phyloP scores from a whole-genome alignment of 2,113 vertebrate genomes.

The Syrrhaptes paradoxus region DNA sequence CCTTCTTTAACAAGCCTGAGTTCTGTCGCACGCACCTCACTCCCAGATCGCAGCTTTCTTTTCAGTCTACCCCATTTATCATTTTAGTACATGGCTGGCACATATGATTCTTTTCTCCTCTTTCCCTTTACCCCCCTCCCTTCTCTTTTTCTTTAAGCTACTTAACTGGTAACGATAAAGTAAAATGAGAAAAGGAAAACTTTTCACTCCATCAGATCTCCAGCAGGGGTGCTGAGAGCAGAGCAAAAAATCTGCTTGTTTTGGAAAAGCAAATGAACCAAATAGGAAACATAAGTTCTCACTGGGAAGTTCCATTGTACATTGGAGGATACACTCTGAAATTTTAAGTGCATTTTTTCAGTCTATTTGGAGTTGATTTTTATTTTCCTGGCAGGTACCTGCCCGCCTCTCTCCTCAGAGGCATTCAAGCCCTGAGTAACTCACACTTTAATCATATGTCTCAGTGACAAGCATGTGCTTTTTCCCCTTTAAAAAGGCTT shows the following conservation, averaged over 20 bases:
- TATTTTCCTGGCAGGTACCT: slow-evolving; percentile 72
- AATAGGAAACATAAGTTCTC: slow-evolving; percentile 71
- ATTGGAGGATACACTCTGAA: slow-evolving; percentile 49
- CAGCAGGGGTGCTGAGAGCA: slow-evolving; percentile 64
- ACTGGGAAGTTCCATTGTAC: slow-evolving; percentile 40
- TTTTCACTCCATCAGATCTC: slow-evolving; percentile 31
- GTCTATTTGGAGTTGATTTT: slow-evolving; percentile 63
- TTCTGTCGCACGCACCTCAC: background rate
- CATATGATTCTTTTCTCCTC: background rate
- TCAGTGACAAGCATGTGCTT: slow-evolving; percentile 26
- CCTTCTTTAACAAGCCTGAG: background rate
- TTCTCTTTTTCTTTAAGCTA: slow-evolving; percentile 3
- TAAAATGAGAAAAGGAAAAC: slow-evolving; percentile 48
- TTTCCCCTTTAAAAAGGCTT: slow-evolving; percentile 22
- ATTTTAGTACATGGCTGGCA: background rate
- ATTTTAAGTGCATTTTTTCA: slow-evolving; percentile 61
- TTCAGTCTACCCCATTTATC: background rate
- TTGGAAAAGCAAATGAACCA: slow-evolving; percentile 72
- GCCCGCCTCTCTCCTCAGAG: slow-evolving; percentile 52
- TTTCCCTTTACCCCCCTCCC: background rate
- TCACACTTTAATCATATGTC: slow-evolving; percentile 60
- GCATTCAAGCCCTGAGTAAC: slow-evolving; percentile 67
- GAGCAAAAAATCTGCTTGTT: slow-evolving; percentile 62
- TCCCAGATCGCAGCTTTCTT: background rate
- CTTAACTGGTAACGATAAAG: background rate